Conservation (phyloP, 37 sponge, comb jelly and placozoan genomes). For the Chondrilla cf. caribensis region DNA sequence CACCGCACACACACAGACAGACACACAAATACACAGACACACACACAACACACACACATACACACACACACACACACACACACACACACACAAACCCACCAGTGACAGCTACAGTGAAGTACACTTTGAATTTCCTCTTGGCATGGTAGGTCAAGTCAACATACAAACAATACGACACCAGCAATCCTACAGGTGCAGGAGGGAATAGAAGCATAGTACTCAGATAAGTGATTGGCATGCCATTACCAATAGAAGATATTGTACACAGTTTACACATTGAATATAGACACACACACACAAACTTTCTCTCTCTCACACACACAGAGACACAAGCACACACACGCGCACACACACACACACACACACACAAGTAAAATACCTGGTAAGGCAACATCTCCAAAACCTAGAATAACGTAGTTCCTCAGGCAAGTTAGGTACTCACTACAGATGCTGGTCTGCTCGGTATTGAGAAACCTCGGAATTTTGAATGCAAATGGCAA, state of each 20-base stretch:
- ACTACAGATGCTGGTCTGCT: slow-evolving; percentile 22
- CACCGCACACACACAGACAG: background rate
- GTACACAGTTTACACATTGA: no score
- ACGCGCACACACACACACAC: background rate
- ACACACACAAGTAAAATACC: slow-evolving; percentile 6
- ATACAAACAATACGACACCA: slow-evolving; percentile 50
- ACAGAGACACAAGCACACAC: background rate
- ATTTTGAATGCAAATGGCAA: slow-evolving; percentile 50
- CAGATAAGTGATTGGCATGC: no score
- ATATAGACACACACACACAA: no score
- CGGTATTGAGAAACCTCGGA: slow-evolving; percentile 20
- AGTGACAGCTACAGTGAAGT: slow-evolving; percentile 16
- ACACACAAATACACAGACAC: slow-evolving; percentile 8
- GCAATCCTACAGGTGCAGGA: slow-evolving; percentile 18
- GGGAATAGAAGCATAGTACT: no score
- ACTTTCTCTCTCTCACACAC: no score
- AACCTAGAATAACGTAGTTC: slow-evolving; percentile 41
- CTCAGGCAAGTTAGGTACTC: background rate
- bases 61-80: slow-evolving; percentile 17
- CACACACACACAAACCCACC: slow-evolving; percentile 41
- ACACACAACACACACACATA: slow-evolving; percentile 15
- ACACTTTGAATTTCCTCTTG: background rate
- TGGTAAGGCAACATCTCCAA: slow-evolving; percentile 79
- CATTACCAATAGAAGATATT: no score
- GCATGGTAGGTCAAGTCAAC: slow-evolving; percentile 33